Evolutionary conservation across 1,140 invertebrate species (phyloP).

Genomic region (Berghia stephanieae): DNA sequence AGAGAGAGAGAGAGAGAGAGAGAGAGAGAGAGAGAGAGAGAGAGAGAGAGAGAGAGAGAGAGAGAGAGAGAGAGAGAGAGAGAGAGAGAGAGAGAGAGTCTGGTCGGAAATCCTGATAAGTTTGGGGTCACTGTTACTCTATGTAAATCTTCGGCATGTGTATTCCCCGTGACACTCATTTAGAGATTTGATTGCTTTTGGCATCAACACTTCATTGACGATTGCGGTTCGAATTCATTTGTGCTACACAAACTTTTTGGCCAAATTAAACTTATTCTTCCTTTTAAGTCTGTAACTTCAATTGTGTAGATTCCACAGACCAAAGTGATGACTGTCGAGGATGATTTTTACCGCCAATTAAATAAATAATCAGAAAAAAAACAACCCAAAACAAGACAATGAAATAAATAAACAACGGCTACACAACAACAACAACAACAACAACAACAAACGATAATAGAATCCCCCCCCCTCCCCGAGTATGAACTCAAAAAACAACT

Average conservation of each 20-base stretch:
- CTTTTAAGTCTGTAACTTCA: not conserved
- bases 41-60: no score
- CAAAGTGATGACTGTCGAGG: not conserved
- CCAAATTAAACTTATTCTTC: not conserved
- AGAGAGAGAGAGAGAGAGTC: not conserved
- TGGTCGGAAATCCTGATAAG: not conserved
- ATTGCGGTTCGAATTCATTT: conserved; percentile 1
- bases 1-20: not conserved
- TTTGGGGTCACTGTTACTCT: not conserved
- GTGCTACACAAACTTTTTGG: conserved; percentile 14
- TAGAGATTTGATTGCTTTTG: not conserved
- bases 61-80: no score
- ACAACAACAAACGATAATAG: no score
- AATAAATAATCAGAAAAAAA: not conserved
- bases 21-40: no score
- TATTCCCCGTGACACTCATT: not conserved
- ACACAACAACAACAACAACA: no score
- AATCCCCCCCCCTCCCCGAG: no score
- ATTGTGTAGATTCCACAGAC: conserved; percentile 8
- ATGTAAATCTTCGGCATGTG: not conserved
- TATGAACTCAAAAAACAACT: no score
- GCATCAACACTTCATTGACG: not conserved
- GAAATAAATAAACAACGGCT: no score
- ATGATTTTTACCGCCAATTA: not conserved
- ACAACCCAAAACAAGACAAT: not conserved